These are phyloP conservation scores for Rana temporaria DNA, from an alignment of 2,113 vertebrate species.

Conservation along the genomic window DNA sequence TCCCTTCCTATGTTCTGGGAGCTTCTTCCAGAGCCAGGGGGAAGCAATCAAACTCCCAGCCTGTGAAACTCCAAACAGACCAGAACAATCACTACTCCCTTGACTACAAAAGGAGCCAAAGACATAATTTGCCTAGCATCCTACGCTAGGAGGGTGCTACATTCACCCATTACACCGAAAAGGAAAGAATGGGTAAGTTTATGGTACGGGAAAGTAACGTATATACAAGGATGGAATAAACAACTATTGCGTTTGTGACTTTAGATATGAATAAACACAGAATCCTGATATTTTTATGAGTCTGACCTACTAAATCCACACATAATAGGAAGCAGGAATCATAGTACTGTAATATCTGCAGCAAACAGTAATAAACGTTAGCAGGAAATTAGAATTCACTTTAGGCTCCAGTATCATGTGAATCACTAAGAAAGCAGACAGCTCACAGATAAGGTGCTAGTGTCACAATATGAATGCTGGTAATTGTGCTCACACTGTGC, in stretches of 20 bases:
- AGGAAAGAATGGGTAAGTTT: not conserved
- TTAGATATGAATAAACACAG: no score
- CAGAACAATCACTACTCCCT: no score
- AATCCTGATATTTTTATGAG: conserved; percentile 5
- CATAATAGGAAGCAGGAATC: conserved; percentile 1
- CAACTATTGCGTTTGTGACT: no score
- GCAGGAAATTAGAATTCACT: conserved; percentile 35
- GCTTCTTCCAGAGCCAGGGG: no score
- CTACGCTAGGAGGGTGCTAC: not conserved
- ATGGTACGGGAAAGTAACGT: not conserved
- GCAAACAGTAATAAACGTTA: conserved; percentile 27
- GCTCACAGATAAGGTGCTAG: conserved; percentile 5
- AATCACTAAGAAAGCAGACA: conserved; percentile 27
- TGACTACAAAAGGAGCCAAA: no score
- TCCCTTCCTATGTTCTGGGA: no score
- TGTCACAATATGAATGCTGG: not conserved
- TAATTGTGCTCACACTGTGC: not conserved
- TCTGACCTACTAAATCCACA: not conserved
- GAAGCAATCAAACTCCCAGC: no score
- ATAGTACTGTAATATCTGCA: not conserved
- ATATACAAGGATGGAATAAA: not conserved
- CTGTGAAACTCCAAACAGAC: no score
- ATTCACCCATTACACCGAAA: not conserved
- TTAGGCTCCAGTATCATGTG: conserved; percentile 20
- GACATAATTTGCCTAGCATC: no score